phyloP scores from a whole-genome alignment of 2,113 vertebrate genomes.

The Micromys minutus region DNA sequence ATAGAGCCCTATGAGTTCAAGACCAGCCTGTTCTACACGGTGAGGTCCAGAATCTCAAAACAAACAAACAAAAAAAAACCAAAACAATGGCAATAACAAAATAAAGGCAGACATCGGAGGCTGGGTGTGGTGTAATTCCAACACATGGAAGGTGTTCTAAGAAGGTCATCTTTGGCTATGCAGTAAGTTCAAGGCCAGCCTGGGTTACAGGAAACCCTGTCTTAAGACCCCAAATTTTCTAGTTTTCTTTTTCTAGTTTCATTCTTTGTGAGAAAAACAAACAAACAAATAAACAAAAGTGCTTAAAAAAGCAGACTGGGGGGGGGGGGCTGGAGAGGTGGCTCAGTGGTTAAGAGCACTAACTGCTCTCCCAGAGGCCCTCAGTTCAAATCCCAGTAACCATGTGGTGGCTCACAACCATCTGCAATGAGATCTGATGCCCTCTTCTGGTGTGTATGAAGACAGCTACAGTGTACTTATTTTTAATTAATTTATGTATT shows the following conservation, averaged over 20 bases:
- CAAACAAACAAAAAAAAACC: background rate
- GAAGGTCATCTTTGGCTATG: no score
- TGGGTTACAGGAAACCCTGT: background rate
- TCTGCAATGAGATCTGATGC: no score
- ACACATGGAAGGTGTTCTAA: background rate
- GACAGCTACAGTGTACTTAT: no score
- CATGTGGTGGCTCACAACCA: no score
- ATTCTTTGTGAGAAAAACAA: background rate
- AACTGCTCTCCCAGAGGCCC: no score
- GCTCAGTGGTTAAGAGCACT: no score
- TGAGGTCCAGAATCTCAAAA: background rate
- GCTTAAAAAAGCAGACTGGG: background rate
- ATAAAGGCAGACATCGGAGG: background rate
- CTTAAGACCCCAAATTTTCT: background rate
- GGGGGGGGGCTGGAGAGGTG: no score
- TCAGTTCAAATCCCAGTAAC: no score
- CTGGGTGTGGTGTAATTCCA: background rate
- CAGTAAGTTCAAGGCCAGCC: background rate
- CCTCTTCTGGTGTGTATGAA: no score
- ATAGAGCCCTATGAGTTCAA: background rate
- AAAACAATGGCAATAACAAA: background rate
- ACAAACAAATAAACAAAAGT: background rate
- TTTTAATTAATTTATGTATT: no score
- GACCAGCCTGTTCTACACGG: background rate
- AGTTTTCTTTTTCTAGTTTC: background rate